These are phyloP conservation scores for Brachyrhaphis roseni DNA, from an alignment of 2,797 vertebrate genomes.

Conservation along the genomic window DNA sequence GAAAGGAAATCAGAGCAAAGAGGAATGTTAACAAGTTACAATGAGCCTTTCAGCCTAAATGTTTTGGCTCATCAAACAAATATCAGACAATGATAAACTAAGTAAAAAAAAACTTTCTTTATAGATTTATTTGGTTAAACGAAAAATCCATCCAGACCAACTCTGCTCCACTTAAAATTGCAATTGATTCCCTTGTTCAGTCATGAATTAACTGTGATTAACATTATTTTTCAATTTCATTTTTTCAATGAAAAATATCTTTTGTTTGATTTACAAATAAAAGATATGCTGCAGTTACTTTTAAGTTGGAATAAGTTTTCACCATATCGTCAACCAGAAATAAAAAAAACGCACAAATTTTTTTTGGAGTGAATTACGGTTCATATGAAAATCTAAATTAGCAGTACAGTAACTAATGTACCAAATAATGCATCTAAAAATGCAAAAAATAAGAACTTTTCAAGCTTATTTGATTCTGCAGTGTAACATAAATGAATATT, in stretches of 20 bases:
- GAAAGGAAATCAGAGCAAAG: constrained; percentile 58
- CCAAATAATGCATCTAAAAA: too few relatives aligned
- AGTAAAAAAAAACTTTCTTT: not conserved
- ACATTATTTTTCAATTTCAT: not conserved
- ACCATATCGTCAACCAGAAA: not conserved
- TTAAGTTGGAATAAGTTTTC: not conserved
- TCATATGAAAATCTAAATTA: not conserved
- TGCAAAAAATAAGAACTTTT: not conserved
- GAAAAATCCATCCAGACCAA: not conserved
- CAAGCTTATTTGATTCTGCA: not conserved
- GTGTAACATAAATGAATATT: not conserved
- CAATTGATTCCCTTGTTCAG: not conserved
- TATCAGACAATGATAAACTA: not conserved
- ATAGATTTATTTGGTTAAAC: not conserved
- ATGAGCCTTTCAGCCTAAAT: not conserved
- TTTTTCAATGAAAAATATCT: too few relatives aligned
- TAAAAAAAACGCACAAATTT: not conserved
- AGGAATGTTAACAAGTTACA: constrained; percentile 22
- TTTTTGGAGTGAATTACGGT: not conserved
- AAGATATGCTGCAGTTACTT: not conserved
- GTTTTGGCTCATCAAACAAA: not conserved
- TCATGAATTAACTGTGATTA: not conserved
- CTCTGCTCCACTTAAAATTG: not conserved
- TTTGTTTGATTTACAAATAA: not conserved
- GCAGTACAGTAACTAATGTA: not conserved